Conservation (phyloP, 1,140 invertebrate species). For the Ceratina calcarata region DNA sequence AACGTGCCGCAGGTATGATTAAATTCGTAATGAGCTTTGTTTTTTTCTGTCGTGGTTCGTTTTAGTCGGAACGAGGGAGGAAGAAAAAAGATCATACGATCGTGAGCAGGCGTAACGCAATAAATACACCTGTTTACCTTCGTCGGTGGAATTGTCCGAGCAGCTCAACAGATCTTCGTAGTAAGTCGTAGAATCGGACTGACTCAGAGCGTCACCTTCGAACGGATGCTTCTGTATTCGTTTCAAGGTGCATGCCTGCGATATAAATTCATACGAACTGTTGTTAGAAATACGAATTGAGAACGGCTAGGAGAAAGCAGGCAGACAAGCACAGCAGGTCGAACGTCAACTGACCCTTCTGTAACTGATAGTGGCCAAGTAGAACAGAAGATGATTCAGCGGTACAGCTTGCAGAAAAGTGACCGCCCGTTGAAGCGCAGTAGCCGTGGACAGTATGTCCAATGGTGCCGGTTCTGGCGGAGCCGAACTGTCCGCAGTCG, state of each 20-base stretch:
- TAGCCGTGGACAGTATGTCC: slow-evolving; percentile 82
- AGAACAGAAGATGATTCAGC: slow-evolving; percentile 91
- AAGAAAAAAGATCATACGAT: not conserved
- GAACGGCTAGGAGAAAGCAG: not conserved
- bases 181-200: slow-evolving; percentile 95
- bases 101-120: not conserved
- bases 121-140: slow-evolving; percentile 82
- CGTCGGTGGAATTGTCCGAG: slow-evolving; percentile 93
- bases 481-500: slow-evolving; percentile 70
- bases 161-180: slow-evolving; percentile 95
- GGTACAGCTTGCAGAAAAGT: slow-evolving; percentile 85
- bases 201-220: slow-evolving; percentile 89
- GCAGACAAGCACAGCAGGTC: not conserved
- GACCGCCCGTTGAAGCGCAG: slow-evolving; percentile 85
- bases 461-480: slow-evolving; percentile 81
- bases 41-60: not conserved
- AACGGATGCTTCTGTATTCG: slow-evolving; percentile 89
- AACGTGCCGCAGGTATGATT: not conserved
- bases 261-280: slow-evolving; percentile 29
- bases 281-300: not conserved
- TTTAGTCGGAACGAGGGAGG: too few species aligned
- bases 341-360: slow-evolving; percentile 84
- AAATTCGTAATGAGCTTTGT: not conserved
- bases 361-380: slow-evolving; percentile 92
- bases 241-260: slow-evolving; percentile 88